phyloP scores from a whole-genome alignment of 2,888 invertebrate species.

The Dioctria linearis region DNA sequence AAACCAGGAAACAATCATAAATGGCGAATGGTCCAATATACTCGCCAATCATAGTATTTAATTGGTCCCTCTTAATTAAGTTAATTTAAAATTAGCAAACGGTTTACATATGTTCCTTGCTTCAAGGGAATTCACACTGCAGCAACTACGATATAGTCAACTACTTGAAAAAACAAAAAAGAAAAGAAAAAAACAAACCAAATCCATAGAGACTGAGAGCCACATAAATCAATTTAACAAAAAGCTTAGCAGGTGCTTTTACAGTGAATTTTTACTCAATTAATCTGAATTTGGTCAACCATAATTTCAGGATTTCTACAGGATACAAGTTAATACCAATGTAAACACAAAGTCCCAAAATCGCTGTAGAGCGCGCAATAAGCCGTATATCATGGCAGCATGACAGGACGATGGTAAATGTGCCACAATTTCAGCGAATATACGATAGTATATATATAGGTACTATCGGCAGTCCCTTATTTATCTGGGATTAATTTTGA shows the following conservation, averaged over 20 bases:
- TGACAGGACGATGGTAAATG: slow-evolving; percentile 59
- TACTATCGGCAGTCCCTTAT: slow-evolving; percentile 61
- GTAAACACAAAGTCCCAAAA: slow-evolving; percentile 46
- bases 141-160: no score
- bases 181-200: no score
- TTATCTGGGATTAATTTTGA: slow-evolving; percentile 62
- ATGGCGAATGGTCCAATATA: no score
- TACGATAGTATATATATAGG: no score
- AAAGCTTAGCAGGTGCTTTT: slow-evolving; percentile 63
- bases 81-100: no score
- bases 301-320: slow-evolving; percentile 59
- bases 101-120: no score
- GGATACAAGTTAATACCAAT: slow-evolving; percentile 56
- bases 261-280: slow-evolving; percentile 63
- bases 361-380: slow-evolving; percentile 27
- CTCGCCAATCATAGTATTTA: no score
- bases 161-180: no score
- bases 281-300: slow-evolving; percentile 62
- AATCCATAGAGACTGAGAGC: not conserved
- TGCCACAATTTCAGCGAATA: slow-evolving; percentile 55
- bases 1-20: no score
- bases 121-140: no score
- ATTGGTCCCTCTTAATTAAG: no score
- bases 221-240: slow-evolving; percentile 67
- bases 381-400: slow-evolving; percentile 60